phyloP scores from a whole-genome alignment of 2,797 vertebrate genomes.

The Pseudomugil gertrudae region DNA sequence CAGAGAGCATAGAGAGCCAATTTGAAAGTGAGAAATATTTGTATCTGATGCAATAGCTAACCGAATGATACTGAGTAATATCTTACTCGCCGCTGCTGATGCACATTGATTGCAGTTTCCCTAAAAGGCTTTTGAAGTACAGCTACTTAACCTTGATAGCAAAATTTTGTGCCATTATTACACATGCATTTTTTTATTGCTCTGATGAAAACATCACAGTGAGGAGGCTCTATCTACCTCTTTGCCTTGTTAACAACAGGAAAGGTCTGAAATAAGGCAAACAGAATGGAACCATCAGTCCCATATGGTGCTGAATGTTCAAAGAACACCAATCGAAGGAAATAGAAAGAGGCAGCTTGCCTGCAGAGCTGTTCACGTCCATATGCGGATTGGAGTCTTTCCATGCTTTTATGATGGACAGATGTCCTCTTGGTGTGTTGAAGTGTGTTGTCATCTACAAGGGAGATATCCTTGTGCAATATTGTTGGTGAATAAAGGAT shows the following conservation, averaged over 20 bases:
- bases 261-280: constrained; percentile 45
- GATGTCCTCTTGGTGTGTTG: constrained; percentile 68
- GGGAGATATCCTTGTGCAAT: constrained; percentile 25
- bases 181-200: constrained; percentile 12
- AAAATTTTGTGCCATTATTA: constrained; percentile 17
- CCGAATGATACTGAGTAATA: constrained; percentile 7
- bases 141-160: constrained; percentile 26
- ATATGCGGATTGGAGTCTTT: constrained; percentile 52
- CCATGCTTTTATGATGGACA: constrained; percentile 55
- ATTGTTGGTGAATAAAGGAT: constrained; percentile 23
- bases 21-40: constrained; percentile 1
- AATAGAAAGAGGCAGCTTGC: constrained; percentile 64
- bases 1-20: too few species aligned
- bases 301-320: constrained; percentile 76
- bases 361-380: constrained; percentile 59
- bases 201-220: constrained; percentile 34
- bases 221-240: constrained; percentile 7
- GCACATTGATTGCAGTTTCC: constrained; percentile 9
- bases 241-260: constrained; percentile 40
- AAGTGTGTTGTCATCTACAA: constrained; percentile 44
- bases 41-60: constrained; percentile 7
- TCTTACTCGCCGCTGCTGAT: constrained; percentile 1
- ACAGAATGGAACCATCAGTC: constrained; percentile 51
- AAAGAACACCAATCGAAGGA: constrained; percentile 65
- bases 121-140: constrained; percentile 33